Conservation (phyloP, 2,888 invertebrate species). For the Cheilosia urbana region DNA sequence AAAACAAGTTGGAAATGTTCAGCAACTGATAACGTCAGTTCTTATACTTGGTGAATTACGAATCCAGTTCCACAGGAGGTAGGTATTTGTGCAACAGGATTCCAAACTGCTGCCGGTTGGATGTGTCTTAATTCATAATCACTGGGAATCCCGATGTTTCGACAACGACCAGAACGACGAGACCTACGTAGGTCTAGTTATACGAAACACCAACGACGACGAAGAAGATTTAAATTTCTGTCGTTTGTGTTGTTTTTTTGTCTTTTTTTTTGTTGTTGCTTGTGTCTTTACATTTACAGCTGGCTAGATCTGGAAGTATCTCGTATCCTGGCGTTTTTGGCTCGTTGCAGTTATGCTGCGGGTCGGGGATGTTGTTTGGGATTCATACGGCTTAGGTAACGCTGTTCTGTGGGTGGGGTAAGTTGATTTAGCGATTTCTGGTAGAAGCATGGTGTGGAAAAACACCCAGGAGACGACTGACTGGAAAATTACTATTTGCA, state of each 20-base stretch:
- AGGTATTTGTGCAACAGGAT: conserved; percentile 74
- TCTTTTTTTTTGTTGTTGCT: conserved; percentile 19
- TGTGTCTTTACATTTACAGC: conserved; percentile 51
- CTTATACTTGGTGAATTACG: conserved; percentile 71
- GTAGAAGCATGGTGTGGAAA: conserved; percentile 32
- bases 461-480: conserved; percentile 65
- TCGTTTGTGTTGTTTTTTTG: conserved; percentile 9
- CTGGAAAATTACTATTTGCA: conserved; percentile 74
- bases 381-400: conserved; percentile 52
- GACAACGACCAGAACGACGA: conserved; percentile 57
- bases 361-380: conserved; percentile 52
- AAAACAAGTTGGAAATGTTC: conserved; percentile 72
- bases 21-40: conserved; percentile 75
- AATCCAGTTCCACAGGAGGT: conserved; percentile 66
- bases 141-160: conserved; percentile 73
- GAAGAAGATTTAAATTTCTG: conserved; percentile 69
- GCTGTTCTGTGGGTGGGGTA: conserved; percentile 38
- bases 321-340: conserved; percentile 48
- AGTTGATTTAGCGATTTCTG: conserved; percentile 72
- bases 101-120: conserved; percentile 62
- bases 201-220: conserved; percentile 40
- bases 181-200: too few species aligned
- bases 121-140: conserved; percentile 75
- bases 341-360: conserved; percentile 44
- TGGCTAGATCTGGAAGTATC: conserved; percentile 47